Percentiles rank a stretch among this genome's conserved stretches.
These are phyloP conservation scores for Hybognathus amarus DNA, from an alignment of 2,797 vertebrate species.

Conservation along the genomic window DNA sequence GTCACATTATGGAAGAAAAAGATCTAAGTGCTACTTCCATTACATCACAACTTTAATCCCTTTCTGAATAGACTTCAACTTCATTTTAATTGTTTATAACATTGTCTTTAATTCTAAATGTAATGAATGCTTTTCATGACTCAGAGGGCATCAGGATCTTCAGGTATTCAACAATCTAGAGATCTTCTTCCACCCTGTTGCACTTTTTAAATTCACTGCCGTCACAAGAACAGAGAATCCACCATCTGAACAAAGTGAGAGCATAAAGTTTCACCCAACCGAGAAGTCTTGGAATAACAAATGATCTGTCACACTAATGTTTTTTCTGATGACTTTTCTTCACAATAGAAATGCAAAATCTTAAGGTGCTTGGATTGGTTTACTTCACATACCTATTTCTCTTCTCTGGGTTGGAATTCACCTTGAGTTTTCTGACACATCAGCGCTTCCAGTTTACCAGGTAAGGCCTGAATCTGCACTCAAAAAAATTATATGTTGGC, in stretches of 20 bases:
- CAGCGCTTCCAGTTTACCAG: constrained; percentile 95
- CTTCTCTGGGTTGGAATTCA: constrained; percentile 96
- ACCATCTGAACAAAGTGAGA: constrained; percentile 81
- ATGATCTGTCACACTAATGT: constrained; percentile 11
- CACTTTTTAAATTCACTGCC: constrained; percentile 89
- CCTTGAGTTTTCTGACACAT: constrained; percentile 92
- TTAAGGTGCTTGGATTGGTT: constrained; percentile 85
- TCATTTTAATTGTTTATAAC: not conserved
- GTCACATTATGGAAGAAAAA: not conserved
- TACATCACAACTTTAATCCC: not conserved
- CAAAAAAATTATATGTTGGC: too few species aligned
- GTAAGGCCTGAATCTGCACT: constrained; percentile 72
- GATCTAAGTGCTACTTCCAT: not conserved
- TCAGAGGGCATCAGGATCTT: constrained; percentile 44
- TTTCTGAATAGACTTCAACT: not conserved
- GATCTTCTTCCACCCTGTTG: constrained; percentile 89
- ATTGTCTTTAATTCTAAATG: not conserved
- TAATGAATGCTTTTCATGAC: not conserved
- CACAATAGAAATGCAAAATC: constrained; percentile 80
- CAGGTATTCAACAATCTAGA: constrained; percentile 74
- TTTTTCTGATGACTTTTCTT: not conserved
- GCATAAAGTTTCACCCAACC: not conserved
- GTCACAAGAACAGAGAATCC: constrained; percentile 80
- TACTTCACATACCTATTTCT: constrained; percentile 97
- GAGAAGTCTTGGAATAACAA: not conserved